Base-by-base conservation (phyloP, 2,113 vertebrate genomes). In the Seriola dumerili region DNA sequence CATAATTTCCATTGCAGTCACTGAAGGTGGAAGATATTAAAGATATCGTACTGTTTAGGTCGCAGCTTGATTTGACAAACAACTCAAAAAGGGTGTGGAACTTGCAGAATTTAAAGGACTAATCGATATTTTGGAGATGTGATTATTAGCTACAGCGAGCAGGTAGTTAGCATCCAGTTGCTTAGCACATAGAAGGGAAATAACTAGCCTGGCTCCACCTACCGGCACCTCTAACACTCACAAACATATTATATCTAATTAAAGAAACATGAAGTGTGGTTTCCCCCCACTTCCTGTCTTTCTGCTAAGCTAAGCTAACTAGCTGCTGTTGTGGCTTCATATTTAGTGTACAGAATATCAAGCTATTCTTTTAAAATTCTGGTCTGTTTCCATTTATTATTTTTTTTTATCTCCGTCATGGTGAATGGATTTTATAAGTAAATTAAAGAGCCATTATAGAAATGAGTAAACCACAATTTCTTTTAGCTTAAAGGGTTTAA, bases 1-100 rank as follows among this genome's bases (percentile, higher is more conserved):
- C 69, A 70, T 40, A 4, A 44, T 65, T 72, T 80, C 66, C 54
- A 71, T 54, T 21, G 6, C 42, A 12, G 29, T n/a, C 14, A 50
- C 21, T 50, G n/a, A 46, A 8, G n/a, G 23, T n/a, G 12, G 1
- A 40, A n/a, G 50, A n/a, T 38, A 16, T 40, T 46, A 38, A n/a
- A 65, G 38, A 48, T 21, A 3, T 38, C 21, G 23, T 11, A 17
- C 14, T 32, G 38, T 34, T 44, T 9, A 52, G 40, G 19, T 40
- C 38, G 14, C 4, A 38, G 50, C n/a, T 63, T 44, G n/a, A 50
- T 62, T 59, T 29, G 2, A 44, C 6, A 69, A 23, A 50, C 9
- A 25, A 9, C 36, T 40, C 4, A 36, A n/a, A 70, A 55, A 19
- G 16, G 38, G 5, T 5, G 1, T 6, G 38, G 38, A 6, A 38